Evolutionary conservation across 2,888 invertebrate genomes (phyloP), one percentile per base, ranked within the genome.

Genomic region (Ophion slaviceki): DNA sequence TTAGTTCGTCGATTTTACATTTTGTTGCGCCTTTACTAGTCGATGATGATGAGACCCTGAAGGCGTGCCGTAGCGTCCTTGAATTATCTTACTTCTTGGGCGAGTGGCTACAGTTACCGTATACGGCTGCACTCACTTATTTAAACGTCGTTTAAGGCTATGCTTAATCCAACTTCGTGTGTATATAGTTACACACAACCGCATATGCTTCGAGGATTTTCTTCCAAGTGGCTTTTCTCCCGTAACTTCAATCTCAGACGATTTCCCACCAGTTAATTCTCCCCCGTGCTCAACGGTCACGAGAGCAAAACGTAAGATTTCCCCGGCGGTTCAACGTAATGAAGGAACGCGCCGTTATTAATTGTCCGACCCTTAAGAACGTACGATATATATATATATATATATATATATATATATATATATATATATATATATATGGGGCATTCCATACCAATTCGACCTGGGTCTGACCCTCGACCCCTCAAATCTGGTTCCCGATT

Each of bases 291-390:
- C 70, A 70, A 64, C 80, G 80, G 32, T 74, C 72, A 75, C 47
- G 80, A 47, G 80, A 75, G 80, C 75, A 81, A 81, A 76, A 70
- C 76, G 70, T 59, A 80, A 84, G 80, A 80, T 84, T 84, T 84
- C 84, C 84, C 84, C 75, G 79, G 84, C 59, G 84, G 80, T 61
- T 64, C 17, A 61, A 53, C 72, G 78, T 68, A 59, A 47, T 67
- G 61, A 72, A 74, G 47, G 11, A 62, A 79, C 70, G 45, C 64
- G 68, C 74, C 64, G 75, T 84, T 84, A 84, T 84, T 84, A 84
- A 80, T 84, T 84, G 83, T 71, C 57, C 70, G 53, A 14, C 32
- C 70, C 32, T 57, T 40, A 64, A 66, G 64, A 68, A 74, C 53
- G 61, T 57, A 67, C 40, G 7, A 40, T 53, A 64, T 70, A 53